Percentiles rank a stretch among this genome's conserved stretches.
Conservation (phyloP, 2,888 invertebrate species). For the Nomada goodeniana region DNA sequence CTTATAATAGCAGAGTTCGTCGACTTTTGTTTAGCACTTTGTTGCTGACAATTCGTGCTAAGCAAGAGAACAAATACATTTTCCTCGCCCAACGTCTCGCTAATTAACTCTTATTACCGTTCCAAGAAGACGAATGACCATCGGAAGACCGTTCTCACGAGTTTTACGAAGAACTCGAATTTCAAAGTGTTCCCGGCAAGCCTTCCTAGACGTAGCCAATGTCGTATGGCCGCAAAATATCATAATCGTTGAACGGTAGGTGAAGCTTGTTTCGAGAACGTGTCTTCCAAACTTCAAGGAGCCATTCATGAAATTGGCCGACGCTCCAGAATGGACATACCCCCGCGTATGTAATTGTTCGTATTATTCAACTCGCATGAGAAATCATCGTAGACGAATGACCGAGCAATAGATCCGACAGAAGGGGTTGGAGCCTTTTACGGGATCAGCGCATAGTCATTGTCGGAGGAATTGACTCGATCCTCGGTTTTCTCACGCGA, state of each 20-base stretch:
- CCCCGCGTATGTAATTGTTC: constrained; percentile 17
- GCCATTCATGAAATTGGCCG: constrained; percentile 18
- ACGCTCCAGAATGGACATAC: constrained; percentile 33
- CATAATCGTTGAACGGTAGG: too few relatives aligned
- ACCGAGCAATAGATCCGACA: not conserved
- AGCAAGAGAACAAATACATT: constrained; percentile 32
- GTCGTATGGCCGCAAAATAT: too few relatives aligned
- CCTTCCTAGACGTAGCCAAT: not conserved
- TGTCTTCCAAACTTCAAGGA: not conserved
- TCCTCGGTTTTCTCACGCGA: constrained; percentile 56
- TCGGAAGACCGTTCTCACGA: constrained; percentile 29
- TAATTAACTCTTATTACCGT: constrained; percentile 34
- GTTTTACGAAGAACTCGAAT: not conserved
- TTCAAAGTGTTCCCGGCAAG: not conserved
- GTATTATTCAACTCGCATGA: not conserved
- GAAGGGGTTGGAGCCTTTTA: constrained; percentile 22
- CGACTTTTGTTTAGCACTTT: constrained; percentile 33
- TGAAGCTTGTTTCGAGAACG: not conserved
- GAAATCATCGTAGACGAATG: not conserved
- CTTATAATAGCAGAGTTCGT: constrained; percentile 24
- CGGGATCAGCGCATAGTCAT: constrained; percentile 29
- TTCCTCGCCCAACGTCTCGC: not conserved
- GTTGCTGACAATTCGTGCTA: constrained; percentile 32
- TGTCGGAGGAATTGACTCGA: constrained; percentile 40
- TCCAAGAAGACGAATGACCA: constrained; percentile 27